Base-by-base conservation (phyloP, 2,113 vertebrate genomes). In the Cyanoramphus novaezelandiae region DNA sequence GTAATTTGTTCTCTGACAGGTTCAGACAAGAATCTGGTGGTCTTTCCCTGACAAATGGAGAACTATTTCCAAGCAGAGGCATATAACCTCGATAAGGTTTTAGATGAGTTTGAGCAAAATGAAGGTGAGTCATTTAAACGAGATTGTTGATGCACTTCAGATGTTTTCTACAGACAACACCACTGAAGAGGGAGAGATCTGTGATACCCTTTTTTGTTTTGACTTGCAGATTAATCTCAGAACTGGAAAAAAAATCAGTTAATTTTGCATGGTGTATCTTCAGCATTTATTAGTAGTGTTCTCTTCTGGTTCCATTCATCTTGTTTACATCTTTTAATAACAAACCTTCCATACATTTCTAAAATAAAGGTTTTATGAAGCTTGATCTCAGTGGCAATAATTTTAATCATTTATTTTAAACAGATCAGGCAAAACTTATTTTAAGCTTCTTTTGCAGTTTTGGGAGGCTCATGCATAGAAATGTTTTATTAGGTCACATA, bases 31-130 rank as follows among this genome's bases (percentile, higher is more conserved):
- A 93, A 96, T 97, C 98, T 98, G 97, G 98, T 98, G 96, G 98
- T 98, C 97, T 98, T 98, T 98, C 98, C 96, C 97, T 99, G 98
- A 99, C 99, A 96, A 99, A 99, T 99, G 99, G 99, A 99, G 99
- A 99, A 99, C 99, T 99, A 99, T 97, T 99, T 99, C 98, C 99
- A 99, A 98, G 98, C 99, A 97, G 99, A 99, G 98, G 99, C 99
- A 96, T 99, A 99, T 97, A 99, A 99, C 98, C 98, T 99, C 97
- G 99, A 99, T 98, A 99, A 99, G 98, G 99, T 99, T 97, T 98
- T 99, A 98, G 99, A 99, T 88, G 99, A 99, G 97, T 99, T 99
- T 96, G 99, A 99, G 97, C 99, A 99, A 98, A 99, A 99, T 77
- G 99, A 99, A 99, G 99, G 99, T 99, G 97, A 98, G 98, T 97